Evolutionary conservation across 1,140 invertebrate species (phyloP).

Genomic region (Drosophila prosaltans): DNA sequence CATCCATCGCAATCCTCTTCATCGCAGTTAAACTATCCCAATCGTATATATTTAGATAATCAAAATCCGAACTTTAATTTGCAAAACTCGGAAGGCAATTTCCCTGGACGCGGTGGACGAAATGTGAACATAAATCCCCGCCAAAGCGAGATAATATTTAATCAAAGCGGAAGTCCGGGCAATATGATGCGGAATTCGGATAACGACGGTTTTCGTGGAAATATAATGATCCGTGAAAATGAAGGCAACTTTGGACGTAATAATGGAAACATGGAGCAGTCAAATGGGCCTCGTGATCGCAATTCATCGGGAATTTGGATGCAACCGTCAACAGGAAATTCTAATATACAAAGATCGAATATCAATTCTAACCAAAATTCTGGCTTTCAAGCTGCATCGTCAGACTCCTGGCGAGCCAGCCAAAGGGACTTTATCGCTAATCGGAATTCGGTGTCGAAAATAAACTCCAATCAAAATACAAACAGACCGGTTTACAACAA

Average conservation of each 20-base stretch:
- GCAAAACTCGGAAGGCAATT: background rate
- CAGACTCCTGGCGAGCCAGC: conserved; percentile 1
- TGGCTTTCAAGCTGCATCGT: conserved; percentile 7
- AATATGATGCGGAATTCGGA: background rate
- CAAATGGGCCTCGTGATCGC: background rate
- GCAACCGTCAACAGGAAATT: background rate
- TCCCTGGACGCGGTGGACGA: background rate
- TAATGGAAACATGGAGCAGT: background rate
- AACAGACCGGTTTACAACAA: background rate
- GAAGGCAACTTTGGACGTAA: conserved; percentile 5
- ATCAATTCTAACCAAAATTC: background rate
- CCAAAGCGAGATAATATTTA: background rate
- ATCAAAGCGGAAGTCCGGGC: background rate
- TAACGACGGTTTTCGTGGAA: background rate
- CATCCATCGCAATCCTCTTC: background rate
- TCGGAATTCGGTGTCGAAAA: background rate
- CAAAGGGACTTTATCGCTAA: conserved; percentile 11
- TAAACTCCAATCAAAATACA: background rate
- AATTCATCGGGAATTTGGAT: background rate
- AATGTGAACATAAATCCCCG: background rate
- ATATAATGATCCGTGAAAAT: background rate
- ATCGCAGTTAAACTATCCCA: background rate
- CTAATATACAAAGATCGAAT: background rate
- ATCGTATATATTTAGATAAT: background rate
- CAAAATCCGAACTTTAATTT: background rate